Percentiles rank a stretch among this genome's conserved stretches.
Evolutionary conservation across 2,888 invertebrate species (phyloP).

Genomic region (Rhodophaea formosa): DNA sequence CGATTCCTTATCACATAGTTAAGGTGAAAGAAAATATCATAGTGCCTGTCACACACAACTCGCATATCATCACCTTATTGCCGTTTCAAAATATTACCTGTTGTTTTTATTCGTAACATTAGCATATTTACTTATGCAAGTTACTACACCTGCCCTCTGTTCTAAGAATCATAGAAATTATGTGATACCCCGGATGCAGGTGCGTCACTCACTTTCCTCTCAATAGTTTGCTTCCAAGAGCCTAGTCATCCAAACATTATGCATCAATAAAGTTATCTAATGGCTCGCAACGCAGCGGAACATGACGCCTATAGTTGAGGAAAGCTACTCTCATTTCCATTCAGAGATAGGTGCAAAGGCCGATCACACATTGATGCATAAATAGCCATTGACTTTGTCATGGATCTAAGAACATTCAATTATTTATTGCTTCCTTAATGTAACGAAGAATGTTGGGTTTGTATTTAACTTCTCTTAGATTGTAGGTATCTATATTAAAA

Average conservation of each 20-base stretch:
- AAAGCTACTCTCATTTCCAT: constrained; percentile 8
- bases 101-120: background rate
- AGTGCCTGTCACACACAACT: too few species aligned
- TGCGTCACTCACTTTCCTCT: background rate
- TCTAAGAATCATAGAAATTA: background rate
- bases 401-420: too few species aligned
- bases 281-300: background rate
- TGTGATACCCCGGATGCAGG: background rate
- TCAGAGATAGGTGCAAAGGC: background rate
- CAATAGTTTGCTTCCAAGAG: background rate
- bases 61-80: too few species aligned
- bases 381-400: too few species aligned
- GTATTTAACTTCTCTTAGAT: too few species aligned
- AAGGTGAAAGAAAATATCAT: too few species aligned
- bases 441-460: too few species aligned
- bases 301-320: background rate
- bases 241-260: constrained; percentile 2
- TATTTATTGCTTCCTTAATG: too few species aligned
- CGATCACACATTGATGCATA: background rate
- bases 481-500: too few species aligned
- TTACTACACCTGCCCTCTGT: background rate
- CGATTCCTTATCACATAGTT: too few species aligned
- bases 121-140: background rate
- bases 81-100: too few species aligned
- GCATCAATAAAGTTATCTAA: constrained; percentile 5